Evolutionary conservation across 2,888 invertebrate genomes (phyloP), one percentile per base, ranked within the genome.

Genomic region (Epiblema foenella): DNA sequence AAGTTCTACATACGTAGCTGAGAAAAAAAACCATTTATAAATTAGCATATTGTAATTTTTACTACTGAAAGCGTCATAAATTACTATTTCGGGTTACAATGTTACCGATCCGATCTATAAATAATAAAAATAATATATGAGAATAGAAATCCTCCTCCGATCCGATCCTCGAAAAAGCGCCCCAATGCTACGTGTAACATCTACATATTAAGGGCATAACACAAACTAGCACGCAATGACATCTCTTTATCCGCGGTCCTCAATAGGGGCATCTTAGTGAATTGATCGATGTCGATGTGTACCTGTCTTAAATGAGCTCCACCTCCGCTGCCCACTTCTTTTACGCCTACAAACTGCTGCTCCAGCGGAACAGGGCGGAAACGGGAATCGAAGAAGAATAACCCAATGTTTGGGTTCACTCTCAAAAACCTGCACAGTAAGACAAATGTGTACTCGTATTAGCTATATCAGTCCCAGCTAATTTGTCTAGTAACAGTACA

Each of bases 361-460:
- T 97, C 96, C 9, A 99, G 90, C 0, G 99, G 99, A 0, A 99
- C 99, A 0, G 99, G 99, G 1, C 99, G 95, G 86, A 98, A 99
- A 7, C 98, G 95, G 0, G 97, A 96, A 88, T 98, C 98, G 86
- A 99, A 99, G 90, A 96, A 99, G 89, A 98, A 99, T 1, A 99
- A 91, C 0, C 99, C 99, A 46, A 96, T 95, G 85, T 96, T 95
- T 0, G 98, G 97, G 90, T 99, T 99, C 0, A 99, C 99, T 17
- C 98, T 94, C 12, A 99, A 94, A 87, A 99, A 99, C 77, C 95
- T 93, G 62, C 42, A 79, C 78, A 57, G 33, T 33, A 57, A 42
- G 69, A 20, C 5, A 42, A 11, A 24, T 24, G 24, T 24, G 24
- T 24, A n/a, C n/a, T n/a, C n/a, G n/a, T n/a, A 24, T 24, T 4